Evolutionary conservation across 1,140 invertebrate genomes (phyloP).

Genomic region (Ridgeia piscesae): DNA sequence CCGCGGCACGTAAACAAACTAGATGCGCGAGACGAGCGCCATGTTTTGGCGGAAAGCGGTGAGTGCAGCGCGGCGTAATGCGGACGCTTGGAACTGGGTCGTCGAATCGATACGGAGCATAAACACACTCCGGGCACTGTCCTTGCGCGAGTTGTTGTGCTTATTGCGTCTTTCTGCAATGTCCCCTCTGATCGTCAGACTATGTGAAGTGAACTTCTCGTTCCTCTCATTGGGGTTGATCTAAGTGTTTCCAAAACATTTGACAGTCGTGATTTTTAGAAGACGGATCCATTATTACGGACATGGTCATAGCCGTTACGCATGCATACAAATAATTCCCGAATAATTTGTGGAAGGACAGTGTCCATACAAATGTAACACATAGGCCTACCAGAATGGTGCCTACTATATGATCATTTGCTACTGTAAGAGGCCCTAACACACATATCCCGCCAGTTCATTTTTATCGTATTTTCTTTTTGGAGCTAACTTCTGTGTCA

Average conservation of each 20-base stretch:
- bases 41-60: neutral
- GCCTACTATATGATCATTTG: too few species aligned
- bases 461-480: too few species aligned
- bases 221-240: neutral
- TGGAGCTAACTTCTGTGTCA: too few species aligned
- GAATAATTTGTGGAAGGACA: too few species aligned
- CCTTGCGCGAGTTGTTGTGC: neutral
- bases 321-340: too few species aligned
- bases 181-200: neutral
- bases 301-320: neutral
- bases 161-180: neutral
- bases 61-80: neutral
- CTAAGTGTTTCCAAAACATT: neutral
- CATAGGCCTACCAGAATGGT: too few species aligned
- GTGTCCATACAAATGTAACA: too few species aligned
- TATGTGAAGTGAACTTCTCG: neutral
- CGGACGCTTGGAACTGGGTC: neutral
- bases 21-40: neutral
- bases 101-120: neutral
- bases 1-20: neutral
- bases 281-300: neutral
- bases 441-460: too few species aligned
- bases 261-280: neutral
- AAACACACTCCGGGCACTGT: neutral
- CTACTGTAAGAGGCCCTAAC: too few species aligned